Percentiles rank a stretch among this genome's conserved stretches.
Evolutionary conservation across 53 echinoderm and acorn worm genomes (phyloP).

Genomic region (Luidia sarsii): DNA sequence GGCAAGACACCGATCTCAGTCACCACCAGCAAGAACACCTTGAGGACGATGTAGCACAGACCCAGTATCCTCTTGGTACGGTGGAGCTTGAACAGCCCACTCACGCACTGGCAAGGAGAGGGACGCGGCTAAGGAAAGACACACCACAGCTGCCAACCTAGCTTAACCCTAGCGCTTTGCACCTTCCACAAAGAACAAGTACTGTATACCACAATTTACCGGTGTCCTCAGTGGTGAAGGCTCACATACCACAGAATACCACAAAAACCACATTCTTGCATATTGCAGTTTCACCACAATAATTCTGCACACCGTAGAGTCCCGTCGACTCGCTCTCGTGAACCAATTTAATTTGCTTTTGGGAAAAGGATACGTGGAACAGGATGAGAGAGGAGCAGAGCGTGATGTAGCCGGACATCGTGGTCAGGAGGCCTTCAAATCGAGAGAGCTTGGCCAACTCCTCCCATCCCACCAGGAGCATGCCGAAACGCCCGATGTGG

Average conservation of each 20-base stretch:
- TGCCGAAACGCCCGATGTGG: conserved; percentile 86
- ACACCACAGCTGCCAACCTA: no score
- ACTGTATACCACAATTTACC: no score
- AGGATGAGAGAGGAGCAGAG: conserved; percentile 83
- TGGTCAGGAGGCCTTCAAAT: conserved; percentile 92
- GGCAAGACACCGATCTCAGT: conserved; percentile 96
- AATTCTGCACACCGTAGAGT: no score
- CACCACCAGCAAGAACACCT: conserved; percentile 91
- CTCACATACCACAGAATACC: no score
- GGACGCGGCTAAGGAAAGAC: no score
- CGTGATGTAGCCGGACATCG: conserved; percentile 87
- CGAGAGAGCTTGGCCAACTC: conserved; percentile 77
- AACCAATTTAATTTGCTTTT: neutral
- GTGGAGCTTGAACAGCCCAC: conserved; percentile 52
- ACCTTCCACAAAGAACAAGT: no score
- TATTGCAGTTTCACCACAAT: no score
- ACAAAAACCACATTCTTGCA: no score
- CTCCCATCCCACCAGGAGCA: conserved; percentile 74
- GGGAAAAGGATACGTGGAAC: conserved; percentile 98
- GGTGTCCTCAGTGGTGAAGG: no score
- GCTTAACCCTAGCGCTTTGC: no score
- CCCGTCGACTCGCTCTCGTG: no score
- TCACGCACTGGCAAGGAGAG: conserved; percentile 57
- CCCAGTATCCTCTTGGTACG: conserved; percentile 86
- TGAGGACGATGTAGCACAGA: conserved; percentile 91